Conservation (phyloP, 1,140 invertebrate species). For the Drosophila lacteicornis region DNA sequence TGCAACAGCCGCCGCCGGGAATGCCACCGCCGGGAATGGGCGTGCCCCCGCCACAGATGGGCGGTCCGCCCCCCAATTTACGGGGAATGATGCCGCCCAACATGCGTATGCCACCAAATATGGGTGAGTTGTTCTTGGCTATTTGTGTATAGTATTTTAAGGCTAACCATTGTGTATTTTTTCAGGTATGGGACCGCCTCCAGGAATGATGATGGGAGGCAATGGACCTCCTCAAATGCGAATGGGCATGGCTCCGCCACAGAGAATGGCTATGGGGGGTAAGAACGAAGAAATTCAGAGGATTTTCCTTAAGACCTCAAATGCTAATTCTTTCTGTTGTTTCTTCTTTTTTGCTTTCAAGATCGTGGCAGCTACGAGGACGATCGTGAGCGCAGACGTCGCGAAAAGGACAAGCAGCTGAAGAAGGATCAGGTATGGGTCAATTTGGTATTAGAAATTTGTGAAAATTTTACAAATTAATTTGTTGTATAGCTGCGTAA, state of each 20-base stretch:
- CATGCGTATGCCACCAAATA: conserved; percentile 75
- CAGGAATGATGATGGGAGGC: conserved; percentile 70
- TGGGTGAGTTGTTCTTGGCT: conserved; percentile 45
- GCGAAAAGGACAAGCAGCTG: conserved; percentile 68
- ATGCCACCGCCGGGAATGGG: conserved; percentile 84
- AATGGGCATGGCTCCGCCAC: conserved; percentile 64
- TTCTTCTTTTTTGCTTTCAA: conserved; percentile 1
- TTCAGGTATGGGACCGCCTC: conserved; percentile 77
- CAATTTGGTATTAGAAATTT: neutral
- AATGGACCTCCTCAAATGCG: conserved; percentile 62
- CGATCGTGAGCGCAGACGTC: conserved; percentile 71
- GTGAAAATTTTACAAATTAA: neutral
- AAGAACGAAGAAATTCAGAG: conserved; percentile 25
- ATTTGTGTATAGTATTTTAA: too few species aligned
- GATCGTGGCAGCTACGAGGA: conserved; percentile 81
- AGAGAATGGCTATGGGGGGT: conserved; percentile 58
- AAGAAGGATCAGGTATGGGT: conserved; percentile 61
- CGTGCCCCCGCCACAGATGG: conserved; percentile 82
- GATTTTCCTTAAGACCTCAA: conserved; percentile 2
- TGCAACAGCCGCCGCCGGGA: conserved; percentile 76
- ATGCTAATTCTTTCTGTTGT: neutral
- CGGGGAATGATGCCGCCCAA: conserved; percentile 78
- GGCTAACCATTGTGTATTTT: neutral
- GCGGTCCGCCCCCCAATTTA: conserved; percentile 70
- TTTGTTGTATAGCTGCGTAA: conserved; percentile 91